phyloP scores from a whole-genome alignment of 2,797 vertebrate genomes.

The Lutjanus campechanus region DNA sequence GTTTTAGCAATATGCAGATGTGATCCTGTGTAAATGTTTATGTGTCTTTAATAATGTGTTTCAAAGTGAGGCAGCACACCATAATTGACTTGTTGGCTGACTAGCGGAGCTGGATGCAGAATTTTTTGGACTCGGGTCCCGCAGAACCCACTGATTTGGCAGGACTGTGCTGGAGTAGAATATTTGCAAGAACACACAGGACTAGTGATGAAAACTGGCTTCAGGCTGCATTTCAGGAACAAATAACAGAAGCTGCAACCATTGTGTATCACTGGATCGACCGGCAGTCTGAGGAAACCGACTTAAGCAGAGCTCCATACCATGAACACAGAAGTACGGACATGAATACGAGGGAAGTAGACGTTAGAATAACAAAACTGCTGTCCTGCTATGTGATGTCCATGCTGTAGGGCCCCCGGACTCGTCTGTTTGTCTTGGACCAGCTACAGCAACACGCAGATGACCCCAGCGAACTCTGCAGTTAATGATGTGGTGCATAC shows the following conservation, averaged over 20 bases:
- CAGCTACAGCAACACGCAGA: conserved; percentile 52
- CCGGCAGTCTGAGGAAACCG: conserved; percentile 38
- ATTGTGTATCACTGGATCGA: conserved; percentile 8
- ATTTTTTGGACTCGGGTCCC: conserved; percentile 3
- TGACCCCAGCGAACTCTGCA: conserved; percentile 52
- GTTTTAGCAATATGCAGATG: background rate
- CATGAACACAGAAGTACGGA: conserved; percentile 46
- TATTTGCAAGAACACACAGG: conserved; percentile 23
- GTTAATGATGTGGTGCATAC: conserved; percentile 24
- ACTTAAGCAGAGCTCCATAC: conserved; percentile 34
- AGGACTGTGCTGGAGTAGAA: background rate
- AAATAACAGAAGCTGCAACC: conserved; percentile 56
- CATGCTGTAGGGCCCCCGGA: conserved; percentile 9
- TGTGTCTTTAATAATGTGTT: conserved; percentile 22
- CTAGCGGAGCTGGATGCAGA: conserved; percentile 1
- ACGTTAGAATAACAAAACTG: conserved; percentile 55
- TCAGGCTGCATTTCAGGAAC: conserved; percentile 50
- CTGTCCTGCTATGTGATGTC: conserved; percentile 45
- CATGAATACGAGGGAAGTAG: conserved; percentile 49
- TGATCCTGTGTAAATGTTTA: conserved; percentile 16
- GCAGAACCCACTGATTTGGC: conserved; percentile 35
- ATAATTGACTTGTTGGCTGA: conserved; percentile 11
- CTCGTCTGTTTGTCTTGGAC: conserved; percentile 67
- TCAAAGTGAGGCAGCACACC: conserved; percentile 27
- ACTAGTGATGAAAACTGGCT: conserved; percentile 50